These are phyloP conservation scores for Steinernema carpocapsae DNA, from an alignment of 2,888 invertebrate genomes.

Conservation along the genomic window DNA sequence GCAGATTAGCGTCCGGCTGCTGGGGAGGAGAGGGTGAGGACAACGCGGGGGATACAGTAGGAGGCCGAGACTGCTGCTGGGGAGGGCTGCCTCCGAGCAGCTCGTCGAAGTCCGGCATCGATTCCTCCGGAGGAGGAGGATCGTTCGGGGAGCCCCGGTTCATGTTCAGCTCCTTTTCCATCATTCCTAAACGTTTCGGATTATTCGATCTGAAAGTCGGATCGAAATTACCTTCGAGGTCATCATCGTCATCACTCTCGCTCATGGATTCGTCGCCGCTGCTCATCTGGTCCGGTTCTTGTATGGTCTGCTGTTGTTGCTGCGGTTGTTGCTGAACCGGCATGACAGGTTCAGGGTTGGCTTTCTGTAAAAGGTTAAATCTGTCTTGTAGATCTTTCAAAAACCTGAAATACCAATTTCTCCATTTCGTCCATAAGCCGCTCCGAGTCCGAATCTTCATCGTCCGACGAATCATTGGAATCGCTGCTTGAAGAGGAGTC, in stretches of 20 bases:
- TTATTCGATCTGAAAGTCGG: not conserved
- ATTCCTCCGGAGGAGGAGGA: not conserved
- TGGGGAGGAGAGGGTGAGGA: not conserved
- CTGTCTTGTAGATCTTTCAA: not conserved
- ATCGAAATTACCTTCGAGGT: not conserved
- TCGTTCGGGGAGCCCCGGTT: slow-evolving; percentile 11
- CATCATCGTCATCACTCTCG: slow-evolving; percentile 26
- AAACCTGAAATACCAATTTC: slow-evolving; percentile 24
- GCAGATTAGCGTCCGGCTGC: slow-evolving; percentile 39
- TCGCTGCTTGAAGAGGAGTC: slow-evolving; percentile 44
- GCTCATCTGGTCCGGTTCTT: not conserved
- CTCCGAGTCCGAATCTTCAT: slow-evolving; percentile 38
- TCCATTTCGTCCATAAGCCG: slow-evolving; percentile 32
- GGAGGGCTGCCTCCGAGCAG: not conserved
- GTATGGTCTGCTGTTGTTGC: not conserved
- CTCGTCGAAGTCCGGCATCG: slow-evolving; percentile 30
- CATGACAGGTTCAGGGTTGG: not conserved
- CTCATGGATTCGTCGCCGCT: slow-evolving; percentile 29
- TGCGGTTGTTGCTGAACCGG: not conserved
- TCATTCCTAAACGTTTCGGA: not conserved
- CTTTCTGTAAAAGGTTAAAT: not conserved
- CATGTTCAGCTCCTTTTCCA: slow-evolving; percentile 34
- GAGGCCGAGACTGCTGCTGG: not conserved
- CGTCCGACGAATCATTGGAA: slow-evolving; percentile 34
- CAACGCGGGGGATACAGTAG: slow-evolving; percentile 4